Base-by-base conservation (phyloP, 2,888 invertebrate genomes). In the Ametastegia equiseti region DNA sequence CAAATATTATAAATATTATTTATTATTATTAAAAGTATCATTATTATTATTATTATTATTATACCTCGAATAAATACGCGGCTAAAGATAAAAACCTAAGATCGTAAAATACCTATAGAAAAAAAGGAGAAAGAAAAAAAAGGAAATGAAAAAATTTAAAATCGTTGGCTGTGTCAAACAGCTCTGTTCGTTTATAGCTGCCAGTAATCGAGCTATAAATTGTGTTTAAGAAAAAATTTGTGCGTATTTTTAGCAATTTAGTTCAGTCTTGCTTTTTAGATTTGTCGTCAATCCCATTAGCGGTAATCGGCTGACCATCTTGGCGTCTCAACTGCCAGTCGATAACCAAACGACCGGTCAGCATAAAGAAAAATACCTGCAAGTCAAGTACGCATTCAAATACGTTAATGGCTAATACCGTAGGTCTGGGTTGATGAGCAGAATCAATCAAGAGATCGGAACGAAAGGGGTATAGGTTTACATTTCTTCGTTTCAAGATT, bases 281-380 rank as follows among this genome's bases (percentile, higher is more conserved):
- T 90, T 92, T 93, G 63, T 92, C 92, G 79, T 93, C 93, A 69
- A 92, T 91, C 47, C 93, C 93, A 81, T 91, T 92, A 50, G 91
- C 90, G 69, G 89, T 90, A 57, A 90, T 86, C 33, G 91, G 88
- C 81, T 89, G 89, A 78, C 89, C 87, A 15, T 91, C 90, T 86
- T 93, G 93, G 82, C 93, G 91, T 85, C 93, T 93, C 30, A 95
- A 90, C 87, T 95, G 95, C 92, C 93, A 94, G 87, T 94, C 98
- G 83, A 98, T 97, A 30, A 98, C 97, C 84, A 98, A 93, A 85
- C 98, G 94, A 83, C 98, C 98, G 85, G 95, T 95, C 69, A 98
- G 93, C 97, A 98, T 97, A 91, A 98, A 97, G 91, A 97, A 96
- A 92, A 98, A 98, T 71, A 94, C 93, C 93, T 93, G 87, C 7